Evolutionary conservation across 2,888 invertebrate genomes (phyloP).

Genomic region (Rhorus exstirpatorius): DNA sequence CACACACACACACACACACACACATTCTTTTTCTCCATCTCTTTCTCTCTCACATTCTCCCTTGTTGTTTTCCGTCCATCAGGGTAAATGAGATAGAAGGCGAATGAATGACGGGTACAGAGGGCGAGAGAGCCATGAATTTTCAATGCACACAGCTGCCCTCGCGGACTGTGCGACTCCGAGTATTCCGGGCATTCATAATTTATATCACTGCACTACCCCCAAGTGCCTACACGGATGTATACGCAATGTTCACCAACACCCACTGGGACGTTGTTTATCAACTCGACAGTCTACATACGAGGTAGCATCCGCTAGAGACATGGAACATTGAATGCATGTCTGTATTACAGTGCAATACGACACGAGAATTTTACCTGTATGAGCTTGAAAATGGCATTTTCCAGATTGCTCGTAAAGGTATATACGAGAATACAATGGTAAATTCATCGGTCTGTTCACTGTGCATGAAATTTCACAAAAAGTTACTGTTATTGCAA

Average conservation of each 20-base stretch:
- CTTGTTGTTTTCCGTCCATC: conserved; percentile 66
- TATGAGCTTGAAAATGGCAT: neutral
- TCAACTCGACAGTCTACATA: conserved; percentile 61
- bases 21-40: neutral
- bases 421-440: neutral
- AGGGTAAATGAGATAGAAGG: conserved; percentile 65
- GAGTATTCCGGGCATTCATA: conserved; percentile 66
- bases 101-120: conserved; percentile 60
- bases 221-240: conserved; percentile 21
- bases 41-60: conserved; percentile 9
- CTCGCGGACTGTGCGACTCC: conserved; percentile 54
- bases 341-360: conserved; percentile 6
- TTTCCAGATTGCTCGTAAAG: conserved; percentile 20
- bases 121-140: conserved; percentile 64
- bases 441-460: neutral
- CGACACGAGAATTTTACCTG: conserved; percentile 39
- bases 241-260: conserved; percentile 31
- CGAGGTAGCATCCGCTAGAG: conserved; percentile 39
- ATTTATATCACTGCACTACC: conserved; percentile 65
- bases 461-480: neutral
- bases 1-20: no score
- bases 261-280: conserved; percentile 62
- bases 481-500: neutral
- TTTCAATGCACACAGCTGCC: conserved; percentile 68
- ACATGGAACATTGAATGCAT: conserved; percentile 12